A percentile compares a stretch with the other conserved stretches of the same genome.
These are phyloP conservation scores for Endotricha flammealis DNA, from an alignment of 2,888 invertebrate genomes.

Conservation along the genomic window DNA sequence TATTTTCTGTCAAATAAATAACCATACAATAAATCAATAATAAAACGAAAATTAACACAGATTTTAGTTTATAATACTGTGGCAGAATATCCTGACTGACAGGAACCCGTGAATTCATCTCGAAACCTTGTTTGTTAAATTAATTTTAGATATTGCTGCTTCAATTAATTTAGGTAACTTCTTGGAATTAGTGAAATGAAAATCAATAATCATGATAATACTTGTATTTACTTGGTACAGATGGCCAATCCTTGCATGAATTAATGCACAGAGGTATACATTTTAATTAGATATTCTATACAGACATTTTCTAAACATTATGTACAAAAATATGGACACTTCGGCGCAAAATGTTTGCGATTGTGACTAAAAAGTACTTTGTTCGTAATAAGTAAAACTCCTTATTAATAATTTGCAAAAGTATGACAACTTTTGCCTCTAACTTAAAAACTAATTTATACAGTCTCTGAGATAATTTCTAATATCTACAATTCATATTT, in stretches of 20 bases:
- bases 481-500: slow-evolving; percentile 7
- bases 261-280: slow-evolving; percentile 26
- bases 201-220: slow-evolving; percentile 29
- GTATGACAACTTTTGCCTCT: neutral
- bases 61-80: too few relatives aligned
- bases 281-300: slow-evolving; percentile 26
- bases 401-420: neutral
- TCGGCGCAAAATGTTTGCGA: slow-evolving; percentile 51
- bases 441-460: slow-evolving; percentile 1
- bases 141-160: too few relatives aligned
- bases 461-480: slow-evolving; percentile 5
- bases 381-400: slow-evolving; percentile 18
- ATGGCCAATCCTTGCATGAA: slow-evolving; percentile 43
- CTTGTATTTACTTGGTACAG: slow-evolving; percentile 49
- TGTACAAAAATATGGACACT: slow-evolving; percentile 46
- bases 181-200: slow-evolving; percentile 16
- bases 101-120: too few relatives aligned
- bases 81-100: too few relatives aligned
- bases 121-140: too few relatives aligned
- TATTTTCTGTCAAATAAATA: too few relatives aligned
- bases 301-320: slow-evolving; percentile 30
- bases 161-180: too few relatives aligned
- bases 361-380: slow-evolving; percentile 19
- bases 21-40: too few relatives aligned
- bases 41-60: too few relatives aligned